Conservation (phyloP, 2,888 invertebrate genomes). For the Villa cingulata region DNA sequence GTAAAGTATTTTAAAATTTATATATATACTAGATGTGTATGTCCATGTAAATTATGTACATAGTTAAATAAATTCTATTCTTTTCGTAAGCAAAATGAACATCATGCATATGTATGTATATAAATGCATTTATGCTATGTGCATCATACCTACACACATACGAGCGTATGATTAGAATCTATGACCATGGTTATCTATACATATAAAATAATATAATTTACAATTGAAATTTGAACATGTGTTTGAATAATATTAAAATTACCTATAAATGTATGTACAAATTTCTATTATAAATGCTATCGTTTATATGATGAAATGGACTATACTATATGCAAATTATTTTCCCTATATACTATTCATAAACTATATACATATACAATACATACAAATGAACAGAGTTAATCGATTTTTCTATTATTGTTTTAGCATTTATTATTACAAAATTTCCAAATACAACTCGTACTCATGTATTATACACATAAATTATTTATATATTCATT, state of each 20-base stretch:
- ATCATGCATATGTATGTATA: not conserved
- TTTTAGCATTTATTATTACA: constrained; percentile 2
- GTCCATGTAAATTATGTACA: constrained; percentile 4
- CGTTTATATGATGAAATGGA: not conserved
- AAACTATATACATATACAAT: not conserved
- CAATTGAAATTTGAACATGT: constrained; percentile 5
- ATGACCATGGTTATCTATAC: too few relatives aligned
- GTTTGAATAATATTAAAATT: not conserved
- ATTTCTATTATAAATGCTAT: too few relatives aligned
- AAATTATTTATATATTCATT: too few relatives aligned
- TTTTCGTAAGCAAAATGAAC: too few relatives aligned
- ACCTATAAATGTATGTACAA: too few relatives aligned
- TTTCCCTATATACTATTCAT: too few relatives aligned
- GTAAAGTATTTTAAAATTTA: not conserved
- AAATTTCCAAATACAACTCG: too few relatives aligned
- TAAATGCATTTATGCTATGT: not conserved
- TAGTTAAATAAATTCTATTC: too few relatives aligned
- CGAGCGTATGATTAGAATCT: too few relatives aligned
- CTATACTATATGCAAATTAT: too few relatives aligned
- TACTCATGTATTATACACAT: too few relatives aligned
- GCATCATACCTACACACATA: too few relatives aligned
- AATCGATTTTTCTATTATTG: constrained; percentile 9
- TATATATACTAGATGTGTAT: not conserved
- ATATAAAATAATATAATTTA: not conserved
- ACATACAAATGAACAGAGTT: not conserved